Evolutionary conservation across 92 coral and sea anemone species (phyloP), one percentile per base, ranked within the genome.

Genomic region (Umimayanthus kanabou): DNA sequence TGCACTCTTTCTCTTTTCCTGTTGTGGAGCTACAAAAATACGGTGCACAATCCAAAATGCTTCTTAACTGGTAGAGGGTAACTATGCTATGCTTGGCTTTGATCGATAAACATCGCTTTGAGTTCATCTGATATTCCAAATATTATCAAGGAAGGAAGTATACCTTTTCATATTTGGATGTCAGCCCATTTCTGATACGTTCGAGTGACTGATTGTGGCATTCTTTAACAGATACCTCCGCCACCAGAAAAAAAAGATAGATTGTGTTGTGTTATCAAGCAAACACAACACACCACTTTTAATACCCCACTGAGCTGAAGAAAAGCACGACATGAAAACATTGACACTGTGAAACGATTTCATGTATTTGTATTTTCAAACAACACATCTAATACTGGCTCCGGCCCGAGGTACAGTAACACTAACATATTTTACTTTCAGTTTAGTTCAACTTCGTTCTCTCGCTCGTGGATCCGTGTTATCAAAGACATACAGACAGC

Each of bases 141-240:
- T 25, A 43, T 55, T 71, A 47, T 83, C 77, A 65, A 42, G 61
- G 42, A 29, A 50, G 61, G 65, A 83, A 70, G 39, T 67, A 42
- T 11, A 45, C 69, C 28, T 66, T 67, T 67, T 82, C 76, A 37
- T 43, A 43, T 83, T 37, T 83, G 43, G 77, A 83, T 83, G 66
- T 83, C 87, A 83, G 78, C 66, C 73, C 9, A 33, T 11, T 43
- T 65, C 79, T 70, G 87, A 69, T 47, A 83, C 77, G 77, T 71
- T 70, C 42, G 87, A 25, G 40, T 83, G 77, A 67, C n/a, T 43
- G 78, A 70, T 71, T 70, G 87, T 70, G 55, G 87, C 77, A 65
- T 43, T 26, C 73, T 40, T 83, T 71, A 83, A 67, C 69, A 70
- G 78, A 83, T 83, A 83, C 79, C 20, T 50, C 43, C 65, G 28